Percentiles rank a stretch among this genome's conserved stretches.
Evolutionary conservation across 1,140 invertebrate species (phyloP).

Genomic region (Tetragnatha versicolor): DNA sequence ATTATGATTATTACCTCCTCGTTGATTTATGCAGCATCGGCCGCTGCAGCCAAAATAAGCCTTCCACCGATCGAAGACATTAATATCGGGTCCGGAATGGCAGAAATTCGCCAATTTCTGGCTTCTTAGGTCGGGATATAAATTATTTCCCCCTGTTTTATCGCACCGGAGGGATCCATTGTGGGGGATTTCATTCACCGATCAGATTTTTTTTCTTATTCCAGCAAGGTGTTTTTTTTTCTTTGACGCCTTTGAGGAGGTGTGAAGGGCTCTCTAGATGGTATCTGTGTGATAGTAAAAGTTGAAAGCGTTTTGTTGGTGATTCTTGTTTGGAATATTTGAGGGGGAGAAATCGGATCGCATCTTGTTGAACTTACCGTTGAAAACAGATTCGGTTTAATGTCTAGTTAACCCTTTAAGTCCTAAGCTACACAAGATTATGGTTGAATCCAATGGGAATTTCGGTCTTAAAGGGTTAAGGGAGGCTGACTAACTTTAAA

Average conservation of each 20-base stretch:
- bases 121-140: slow-evolving; percentile 29
- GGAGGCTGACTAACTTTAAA: too few relatives aligned
- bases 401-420: too few relatives aligned
- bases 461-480: too few relatives aligned
- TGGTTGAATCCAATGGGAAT: too few relatives aligned
- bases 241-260: background rate
- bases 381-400: too few relatives aligned
- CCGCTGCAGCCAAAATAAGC: slow-evolving; percentile 15
- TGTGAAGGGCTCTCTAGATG: background rate
- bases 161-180: slow-evolving; percentile 32
- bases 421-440: too few relatives aligned
- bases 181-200: slow-evolving; percentile 41
- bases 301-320: background rate
- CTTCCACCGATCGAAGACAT: background rate
- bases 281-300: background rate
- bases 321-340: too few relatives aligned
- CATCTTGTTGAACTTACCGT: too few relatives aligned
- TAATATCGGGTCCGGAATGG: slow-evolving; percentile 36
- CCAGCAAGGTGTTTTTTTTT: background rate
- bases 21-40: slow-evolving; percentile 24
- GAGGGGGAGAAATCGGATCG: background rate
- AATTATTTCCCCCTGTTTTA: slow-evolving; percentile 42
- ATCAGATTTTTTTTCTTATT: slow-evolving; percentile 38
- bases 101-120: slow-evolving; percentile 45
- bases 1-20: slow-evolving; percentile 36